These are phyloP conservation scores for Alectoris magna DNA, from an alignment of 2,797 vertebrate genomes.

Conservation along the genomic window DNA sequence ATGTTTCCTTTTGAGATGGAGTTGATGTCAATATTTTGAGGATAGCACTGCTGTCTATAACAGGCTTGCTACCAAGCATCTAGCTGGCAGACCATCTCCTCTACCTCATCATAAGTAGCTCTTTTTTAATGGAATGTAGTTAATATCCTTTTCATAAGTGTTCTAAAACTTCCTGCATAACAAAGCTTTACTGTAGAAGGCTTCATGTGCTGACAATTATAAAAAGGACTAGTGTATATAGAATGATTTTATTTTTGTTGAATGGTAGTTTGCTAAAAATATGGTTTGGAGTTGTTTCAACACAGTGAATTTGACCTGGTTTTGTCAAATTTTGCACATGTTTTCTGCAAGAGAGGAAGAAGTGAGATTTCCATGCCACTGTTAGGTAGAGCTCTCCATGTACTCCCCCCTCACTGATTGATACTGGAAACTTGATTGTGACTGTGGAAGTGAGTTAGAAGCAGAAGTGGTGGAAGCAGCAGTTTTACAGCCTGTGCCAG, in stretches of 20 bases:
- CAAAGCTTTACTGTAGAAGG: neutral
- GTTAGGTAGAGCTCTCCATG: neutral
- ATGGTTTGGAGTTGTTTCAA: neutral
- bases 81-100: neutral
- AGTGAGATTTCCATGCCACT: neutral
- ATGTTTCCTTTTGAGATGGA: neutral
- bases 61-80: neutral
- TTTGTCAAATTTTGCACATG: neutral
- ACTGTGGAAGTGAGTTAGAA: neutral
- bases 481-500: neutral
- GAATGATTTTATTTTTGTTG: neutral
- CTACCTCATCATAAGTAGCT: neutral
- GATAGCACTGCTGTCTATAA: neutral
- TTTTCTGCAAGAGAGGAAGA: neutral
- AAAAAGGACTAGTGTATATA: neutral
- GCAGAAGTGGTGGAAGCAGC: neutral
- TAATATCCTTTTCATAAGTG: neutral
- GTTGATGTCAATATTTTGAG: conserved; percentile 22
- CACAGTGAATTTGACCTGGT: neutral
- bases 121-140: neutral
- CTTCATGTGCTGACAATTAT: neutral
- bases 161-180: neutral
- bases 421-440: neutral
- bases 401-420: neutral
- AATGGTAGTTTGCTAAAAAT: neutral